Conservation (phyloP, 1,140 invertebrate genomes). For the Drosophila baimaii region DNA sequence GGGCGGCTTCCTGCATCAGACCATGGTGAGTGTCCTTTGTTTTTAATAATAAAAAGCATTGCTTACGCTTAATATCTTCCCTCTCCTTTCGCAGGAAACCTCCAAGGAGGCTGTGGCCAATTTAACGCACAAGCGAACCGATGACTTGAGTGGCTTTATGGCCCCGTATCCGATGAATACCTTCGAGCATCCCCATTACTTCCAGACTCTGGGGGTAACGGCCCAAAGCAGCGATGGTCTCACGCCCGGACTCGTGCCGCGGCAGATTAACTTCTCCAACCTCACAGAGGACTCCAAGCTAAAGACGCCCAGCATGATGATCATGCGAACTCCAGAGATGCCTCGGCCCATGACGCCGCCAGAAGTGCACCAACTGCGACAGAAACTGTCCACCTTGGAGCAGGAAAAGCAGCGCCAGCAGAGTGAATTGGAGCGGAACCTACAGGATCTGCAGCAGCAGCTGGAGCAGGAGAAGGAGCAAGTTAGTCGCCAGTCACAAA, state of each 20-base stretch:
- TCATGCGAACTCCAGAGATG: slow-evolving; percentile 75
- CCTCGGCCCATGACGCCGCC: slow-evolving; percentile 45
- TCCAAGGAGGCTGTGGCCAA: slow-evolving; percentile 79
- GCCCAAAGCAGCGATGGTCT: slow-evolving; percentile 57
- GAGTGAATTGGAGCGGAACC: slow-evolving; percentile 44
- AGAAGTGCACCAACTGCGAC: slow-evolving; percentile 42
- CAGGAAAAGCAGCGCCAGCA: slow-evolving; percentile 63
- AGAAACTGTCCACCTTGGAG: slow-evolving; percentile 48
- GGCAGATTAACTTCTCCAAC: slow-evolving; percentile 83
- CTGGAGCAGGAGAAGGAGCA: slow-evolving; percentile 53
- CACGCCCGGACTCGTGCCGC: slow-evolving; percentile 72
- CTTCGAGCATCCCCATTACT: slow-evolving; percentile 81
- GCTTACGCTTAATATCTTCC: background rate
- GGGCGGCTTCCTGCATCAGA: slow-evolving; percentile 67
- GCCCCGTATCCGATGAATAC: slow-evolving; percentile 68
- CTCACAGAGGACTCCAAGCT: slow-evolving; percentile 84
- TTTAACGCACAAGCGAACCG: slow-evolving; percentile 76
- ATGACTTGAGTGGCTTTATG: slow-evolving; percentile 74
- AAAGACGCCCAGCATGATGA: slow-evolving; percentile 75
- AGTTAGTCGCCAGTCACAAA: slow-evolving; percentile 54
- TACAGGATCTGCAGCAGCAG: slow-evolving; percentile 43
- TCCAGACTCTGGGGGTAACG: slow-evolving; percentile 64
- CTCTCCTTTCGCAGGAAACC: slow-evolving; percentile 59
- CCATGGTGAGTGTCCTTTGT: slow-evolving; percentile 71
- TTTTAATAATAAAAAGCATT: background rate